Evolutionary conservation across 2,888 invertebrate genomes (phyloP), one percentile per base, ranked within the genome.

Genomic region (Acrocera orbiculus): DNA sequence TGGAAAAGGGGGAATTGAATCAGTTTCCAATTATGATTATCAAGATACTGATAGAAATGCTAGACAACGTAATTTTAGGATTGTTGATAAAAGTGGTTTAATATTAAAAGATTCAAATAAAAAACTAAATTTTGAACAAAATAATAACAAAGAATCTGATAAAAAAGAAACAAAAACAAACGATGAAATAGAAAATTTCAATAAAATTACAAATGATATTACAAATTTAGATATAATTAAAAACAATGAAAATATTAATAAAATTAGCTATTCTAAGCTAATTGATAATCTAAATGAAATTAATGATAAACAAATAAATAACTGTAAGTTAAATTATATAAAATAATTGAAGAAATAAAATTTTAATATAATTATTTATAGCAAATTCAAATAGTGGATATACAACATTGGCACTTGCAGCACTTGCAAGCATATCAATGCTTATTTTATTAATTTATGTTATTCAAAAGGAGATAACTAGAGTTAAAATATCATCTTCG

Each of bases 1-100:
- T 1, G 70, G 73, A 40, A 65, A 66, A 11, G 66, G 63, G 26
- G 69, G 69, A 27, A 48, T 50, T 10, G 52, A 53, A 1, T 48
- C 56, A 3, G 46, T 52, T 6, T 44, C 50, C 1, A 19, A 34
- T 5, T 30, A 36, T 14, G 35, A 34, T 5, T 48, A 52, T 31
- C 51, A 52, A 20, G 49, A 54, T 27, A 49, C 55, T 5, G 52
- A 50, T 28, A 52, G 58, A 4, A 54, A 51, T 20, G 45, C 56
- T 15, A 53, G 56, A 14, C 44, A 56, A 38, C 50, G 56, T 3
- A 49, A 54, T 23, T 54, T 60, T 50, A 52, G 53, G 13, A 57
- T 46, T 40, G 60, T 60, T 6, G 53, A 56, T 40, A 58, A 56
- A 39, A 55, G 49, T 35, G 51, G 50, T n/a, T 40, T 60, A 38